phyloP scores from a whole-genome alignment of 2,888 invertebrate species.

The Agrotis exclamationis region DNA sequence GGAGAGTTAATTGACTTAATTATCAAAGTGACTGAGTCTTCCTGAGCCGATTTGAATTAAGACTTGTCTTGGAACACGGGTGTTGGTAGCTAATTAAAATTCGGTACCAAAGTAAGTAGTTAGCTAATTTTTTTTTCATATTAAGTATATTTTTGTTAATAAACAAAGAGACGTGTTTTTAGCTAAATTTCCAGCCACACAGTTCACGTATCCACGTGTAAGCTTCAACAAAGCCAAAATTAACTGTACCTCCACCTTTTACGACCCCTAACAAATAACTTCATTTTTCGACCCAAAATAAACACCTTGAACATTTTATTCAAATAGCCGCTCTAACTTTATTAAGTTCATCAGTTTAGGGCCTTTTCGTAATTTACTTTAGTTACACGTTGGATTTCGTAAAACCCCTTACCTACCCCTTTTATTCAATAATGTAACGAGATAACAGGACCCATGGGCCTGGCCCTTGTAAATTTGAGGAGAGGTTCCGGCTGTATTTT shows the following conservation, averaged over 20 bases:
- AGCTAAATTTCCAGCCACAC: neutral
- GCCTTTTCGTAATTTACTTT: slow-evolving; percentile 73
- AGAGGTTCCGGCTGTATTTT: slow-evolving; percentile 56
- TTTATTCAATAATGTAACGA: slow-evolving; percentile 80
- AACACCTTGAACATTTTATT: slow-evolving; percentile 60
- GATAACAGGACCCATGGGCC: slow-evolving; percentile 72
- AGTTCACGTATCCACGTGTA: neutral
- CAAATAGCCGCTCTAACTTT: slow-evolving; percentile 63
- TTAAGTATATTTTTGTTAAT: too few relatives aligned
- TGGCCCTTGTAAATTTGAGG: slow-evolving; percentile 65
- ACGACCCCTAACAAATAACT: slow-evolving; percentile 43
- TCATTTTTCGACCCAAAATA: slow-evolving; percentile 47
- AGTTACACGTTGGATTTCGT: slow-evolving; percentile 74
- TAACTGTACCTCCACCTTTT: slow-evolving; percentile 19
- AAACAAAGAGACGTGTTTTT: neutral
- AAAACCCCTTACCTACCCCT: slow-evolving; percentile 72
- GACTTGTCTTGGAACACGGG: too few relatives aligned
- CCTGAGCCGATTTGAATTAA: too few relatives aligned
- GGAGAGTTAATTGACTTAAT: too few relatives aligned
- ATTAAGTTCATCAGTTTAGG: slow-evolving; percentile 68
- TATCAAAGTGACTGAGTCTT: too few relatives aligned
- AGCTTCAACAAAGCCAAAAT: slow-evolving; percentile 20
- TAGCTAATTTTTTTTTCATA: too few relatives aligned
- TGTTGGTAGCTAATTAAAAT: neutral
- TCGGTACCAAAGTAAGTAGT: neutral